phyloP scores from a whole-genome alignment of 2,113 vertebrate species.

The Paracanthobrama guichenoti region DNA sequence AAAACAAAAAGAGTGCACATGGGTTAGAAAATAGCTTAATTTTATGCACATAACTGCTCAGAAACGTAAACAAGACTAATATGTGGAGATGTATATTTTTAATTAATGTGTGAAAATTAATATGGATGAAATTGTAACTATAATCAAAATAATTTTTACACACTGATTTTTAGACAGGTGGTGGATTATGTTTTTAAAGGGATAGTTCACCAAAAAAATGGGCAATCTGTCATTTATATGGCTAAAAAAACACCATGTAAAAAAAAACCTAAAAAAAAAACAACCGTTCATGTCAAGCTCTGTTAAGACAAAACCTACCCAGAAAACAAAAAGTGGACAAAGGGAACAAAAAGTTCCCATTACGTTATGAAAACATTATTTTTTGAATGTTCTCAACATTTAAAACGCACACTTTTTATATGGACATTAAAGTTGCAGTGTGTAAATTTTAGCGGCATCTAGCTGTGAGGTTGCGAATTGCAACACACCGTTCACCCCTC shows the following conservation, averaged over 20 bases:
- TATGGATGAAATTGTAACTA: conserved; percentile 12
- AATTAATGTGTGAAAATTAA: neutral
- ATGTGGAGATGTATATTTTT: neutral
- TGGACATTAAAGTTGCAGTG: too few relatives aligned
- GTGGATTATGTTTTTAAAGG: neutral
- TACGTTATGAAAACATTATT: too few relatives aligned
- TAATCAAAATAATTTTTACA: neutral
- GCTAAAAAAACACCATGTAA: neutral
- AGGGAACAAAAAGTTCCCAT: too few relatives aligned
- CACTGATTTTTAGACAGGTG: neutral
- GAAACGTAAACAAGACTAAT: conserved; percentile 28
- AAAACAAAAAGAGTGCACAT: conserved; percentile 38
- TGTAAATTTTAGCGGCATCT: too few relatives aligned
- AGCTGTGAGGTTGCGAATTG: too few relatives aligned
- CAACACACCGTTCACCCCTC: too few relatives aligned
- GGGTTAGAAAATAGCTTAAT: conserved; percentile 3
- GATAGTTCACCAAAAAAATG: neutral
- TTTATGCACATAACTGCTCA: conserved; percentile 4
- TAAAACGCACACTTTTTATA: too few relatives aligned
- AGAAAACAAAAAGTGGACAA: too few relatives aligned
- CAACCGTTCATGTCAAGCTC: too few relatives aligned
- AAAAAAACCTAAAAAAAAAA: too few relatives aligned
- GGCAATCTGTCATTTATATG: neutral
- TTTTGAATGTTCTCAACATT: too few relatives aligned
- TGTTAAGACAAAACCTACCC: too few relatives aligned